Evolutionary conservation across 2,113 vertebrate species (phyloP), one percentile per base, ranked within the genome.

Genomic region (Cervus canadensis): DNA sequence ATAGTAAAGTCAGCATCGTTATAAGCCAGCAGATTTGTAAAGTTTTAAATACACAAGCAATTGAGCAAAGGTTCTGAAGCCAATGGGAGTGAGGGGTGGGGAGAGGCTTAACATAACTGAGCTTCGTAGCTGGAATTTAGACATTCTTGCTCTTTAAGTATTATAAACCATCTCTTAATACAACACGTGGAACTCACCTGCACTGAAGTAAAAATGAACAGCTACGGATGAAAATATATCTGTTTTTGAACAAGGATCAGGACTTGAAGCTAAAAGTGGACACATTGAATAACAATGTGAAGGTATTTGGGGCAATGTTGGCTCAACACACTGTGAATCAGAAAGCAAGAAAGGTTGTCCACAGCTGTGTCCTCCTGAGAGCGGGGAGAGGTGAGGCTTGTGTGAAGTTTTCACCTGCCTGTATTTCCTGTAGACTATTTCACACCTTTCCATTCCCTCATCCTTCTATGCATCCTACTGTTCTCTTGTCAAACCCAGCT

Each of bases 231-330:
- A 59, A 64, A 87, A 57, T 67, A 43, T 56, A 23, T 84, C 95
- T 81, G 23, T 78, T 92, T 93, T 52, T 67, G 15, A 96, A 14
- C 40, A 82, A 54, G 52, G 64, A 90, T 94, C 95, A 97, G 85
- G 96, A 95, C 2, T 5, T 83, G 26, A 83, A 62, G 62, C 87
- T 94, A 84, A 87, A 87, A 85, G 57, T 88, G 91, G 64, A 60
- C 6, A 23, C 25, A 8, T 1, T 25, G 45, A 83, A 45, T 26
- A 90, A 54, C 10, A 25, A 52, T 10, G 16, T 54, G 62, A 13
- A 56, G 71, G 54, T 67, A 15, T 36, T 48, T 30, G 71, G 71
- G 78, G 48, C 54, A 82, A 48, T 59, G 28, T 13, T 5, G 67
- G 59, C 7, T n/a, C 21, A 3, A 9, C 14, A 48, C 33, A 76